phyloP scores from a whole-genome alignment of 1,140 invertebrate genomes.

The Arion vulgaris region DNA sequence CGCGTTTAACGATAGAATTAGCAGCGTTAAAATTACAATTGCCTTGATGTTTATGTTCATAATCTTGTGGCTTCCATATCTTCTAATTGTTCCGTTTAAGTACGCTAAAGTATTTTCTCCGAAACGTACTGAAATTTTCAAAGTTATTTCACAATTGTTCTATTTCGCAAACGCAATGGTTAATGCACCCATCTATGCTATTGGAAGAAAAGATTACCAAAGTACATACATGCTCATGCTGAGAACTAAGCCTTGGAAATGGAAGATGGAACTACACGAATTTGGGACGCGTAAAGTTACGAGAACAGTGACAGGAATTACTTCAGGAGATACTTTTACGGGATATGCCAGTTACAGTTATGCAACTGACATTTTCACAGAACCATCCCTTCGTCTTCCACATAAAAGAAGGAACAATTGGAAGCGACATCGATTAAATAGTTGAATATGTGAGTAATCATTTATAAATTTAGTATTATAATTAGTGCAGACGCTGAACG shows the following conservation, averaged over 20 bases:
- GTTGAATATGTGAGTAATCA: no score
- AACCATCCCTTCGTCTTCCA: no score
- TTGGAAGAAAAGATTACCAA: background rate
- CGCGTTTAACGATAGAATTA: background rate
- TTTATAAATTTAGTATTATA: no score
- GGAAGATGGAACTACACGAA: background rate
- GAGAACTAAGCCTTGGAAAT: background rate
- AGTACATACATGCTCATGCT: background rate
- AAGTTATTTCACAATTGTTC: background rate
- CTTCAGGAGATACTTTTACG: no score
- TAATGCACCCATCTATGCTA: background rate
- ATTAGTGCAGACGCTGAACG: no score
- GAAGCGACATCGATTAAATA: no score
- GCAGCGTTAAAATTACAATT: background rate
- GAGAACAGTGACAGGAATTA: no score
- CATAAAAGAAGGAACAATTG: no score
- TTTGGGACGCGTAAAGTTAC: no score
- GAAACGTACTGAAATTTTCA: background rate
- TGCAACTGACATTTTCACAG: no score
- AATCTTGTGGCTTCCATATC: background rate
- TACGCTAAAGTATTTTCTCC: background rate
- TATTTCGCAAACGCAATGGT: background rate
- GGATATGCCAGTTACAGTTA: no score
- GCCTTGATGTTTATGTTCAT: background rate
- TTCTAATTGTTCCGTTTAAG: background rate